Percentiles rank a stretch among this genome's conserved stretches.
These are phyloP conservation scores for Montifringilla adamsi DNA, from an alignment of 2,113 vertebrate genomes.

Conservation along the genomic window DNA sequence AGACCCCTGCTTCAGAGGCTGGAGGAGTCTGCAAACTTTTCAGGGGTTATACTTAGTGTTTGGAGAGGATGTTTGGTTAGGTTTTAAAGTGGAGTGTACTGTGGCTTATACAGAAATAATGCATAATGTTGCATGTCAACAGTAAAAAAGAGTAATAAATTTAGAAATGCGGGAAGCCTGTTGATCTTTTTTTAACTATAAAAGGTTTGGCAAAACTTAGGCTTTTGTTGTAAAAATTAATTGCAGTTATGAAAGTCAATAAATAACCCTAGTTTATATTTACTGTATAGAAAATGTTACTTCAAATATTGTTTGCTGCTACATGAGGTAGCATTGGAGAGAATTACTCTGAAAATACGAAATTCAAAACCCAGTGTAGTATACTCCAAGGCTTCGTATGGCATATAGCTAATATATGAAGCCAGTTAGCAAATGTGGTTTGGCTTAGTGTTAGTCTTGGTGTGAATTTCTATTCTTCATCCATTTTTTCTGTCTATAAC, in stretches of 20 bases:
- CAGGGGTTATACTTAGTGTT: background rate
- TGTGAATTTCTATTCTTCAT: background rate
- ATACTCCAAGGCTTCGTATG: background rate
- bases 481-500: background rate
- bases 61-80: background rate
- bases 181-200: background rate
- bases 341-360: background rate
- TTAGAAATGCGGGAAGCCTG: background rate
- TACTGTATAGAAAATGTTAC: background rate
- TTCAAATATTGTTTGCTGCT: background rate
- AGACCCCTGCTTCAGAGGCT: background rate
- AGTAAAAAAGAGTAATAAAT: background rate
- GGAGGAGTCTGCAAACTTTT: background rate
- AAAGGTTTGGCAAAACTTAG: background rate
- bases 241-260: background rate
- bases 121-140: background rate
- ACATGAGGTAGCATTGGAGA: background rate
- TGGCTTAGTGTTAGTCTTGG: background rate
- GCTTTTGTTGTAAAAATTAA: background rate
- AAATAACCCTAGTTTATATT: background rate
- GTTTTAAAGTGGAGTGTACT: background rate
- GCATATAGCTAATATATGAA: background rate
- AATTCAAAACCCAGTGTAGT: background rate
- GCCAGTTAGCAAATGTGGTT: background rate
- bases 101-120: background rate